These are phyloP conservation scores for Zosterops borbonicus DNA, from an alignment of 2,113 vertebrate genomes.

Conservation along the genomic window DNA sequence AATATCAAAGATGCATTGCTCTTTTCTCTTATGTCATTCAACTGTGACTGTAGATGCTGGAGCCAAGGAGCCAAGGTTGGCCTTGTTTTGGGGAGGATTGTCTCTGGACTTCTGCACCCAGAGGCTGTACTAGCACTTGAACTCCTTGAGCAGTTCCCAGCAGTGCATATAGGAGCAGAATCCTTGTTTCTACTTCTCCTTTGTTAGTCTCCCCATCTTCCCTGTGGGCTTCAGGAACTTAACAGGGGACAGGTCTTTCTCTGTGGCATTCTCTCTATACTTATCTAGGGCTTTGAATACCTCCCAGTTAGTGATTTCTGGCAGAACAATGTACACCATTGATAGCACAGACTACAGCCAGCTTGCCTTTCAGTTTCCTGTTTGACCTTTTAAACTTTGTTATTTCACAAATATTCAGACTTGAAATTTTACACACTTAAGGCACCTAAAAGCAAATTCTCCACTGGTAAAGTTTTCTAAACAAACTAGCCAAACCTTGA, in stretches of 20 bases:
- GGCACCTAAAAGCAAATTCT: constrained; percentile 26
- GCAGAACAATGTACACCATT: neutral
- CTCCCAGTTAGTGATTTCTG: neutral
- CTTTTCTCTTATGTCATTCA: neutral
- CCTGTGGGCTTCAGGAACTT: neutral
- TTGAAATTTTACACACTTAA: constrained; percentile 13
- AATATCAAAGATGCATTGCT: neutral
- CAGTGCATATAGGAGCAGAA: neutral
- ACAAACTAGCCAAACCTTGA: constrained; percentile 29
- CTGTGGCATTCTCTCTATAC: neutral
- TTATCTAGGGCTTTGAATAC: neutral
- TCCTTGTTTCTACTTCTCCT: neutral
- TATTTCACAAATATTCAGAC: constrained; percentile 20
- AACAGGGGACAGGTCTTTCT: neutral
- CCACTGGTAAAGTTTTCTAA: neutral
- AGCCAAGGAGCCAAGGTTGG: neutral
- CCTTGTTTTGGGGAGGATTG: neutral
- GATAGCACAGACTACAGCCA: neutral
- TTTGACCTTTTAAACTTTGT: neutral
- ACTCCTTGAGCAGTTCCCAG: neutral
- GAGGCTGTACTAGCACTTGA: neutral
- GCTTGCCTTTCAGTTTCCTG: neutral
- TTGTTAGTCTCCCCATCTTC: neutral
- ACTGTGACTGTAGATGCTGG: neutral
- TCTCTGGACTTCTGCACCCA: neutral